Percentiles rank a stretch among this genome's conserved stretches.
Evolutionary conservation across 2,113 vertebrate genomes (phyloP).

Genomic region (Rallus limicola): DNA sequence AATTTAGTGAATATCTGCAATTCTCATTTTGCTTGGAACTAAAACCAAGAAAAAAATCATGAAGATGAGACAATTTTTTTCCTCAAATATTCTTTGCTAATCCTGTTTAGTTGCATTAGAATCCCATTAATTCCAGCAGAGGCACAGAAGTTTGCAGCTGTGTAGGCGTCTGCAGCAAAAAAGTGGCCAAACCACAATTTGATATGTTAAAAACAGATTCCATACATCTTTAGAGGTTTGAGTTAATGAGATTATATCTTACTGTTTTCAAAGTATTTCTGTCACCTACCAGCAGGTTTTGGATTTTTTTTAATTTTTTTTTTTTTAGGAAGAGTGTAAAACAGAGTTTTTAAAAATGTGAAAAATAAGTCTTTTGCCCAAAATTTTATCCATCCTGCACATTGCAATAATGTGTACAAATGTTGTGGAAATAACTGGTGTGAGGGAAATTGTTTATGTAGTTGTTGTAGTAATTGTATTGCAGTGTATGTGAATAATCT

Average conservation of each 20-base stretch:
- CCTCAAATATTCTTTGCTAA: constrained; percentile 50
- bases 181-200: constrained; percentile 50
- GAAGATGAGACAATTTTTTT: constrained; percentile 37
- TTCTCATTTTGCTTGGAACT: constrained; percentile 51
- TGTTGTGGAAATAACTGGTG: background rate
- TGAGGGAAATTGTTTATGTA: background rate
- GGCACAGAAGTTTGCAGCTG: constrained; percentile 45
- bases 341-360: background rate
- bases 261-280: constrained; percentile 46
- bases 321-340: background rate
- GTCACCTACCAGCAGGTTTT: constrained; percentile 48
- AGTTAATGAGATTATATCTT: constrained; percentile 64
- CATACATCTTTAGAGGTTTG: constrained; percentile 54
- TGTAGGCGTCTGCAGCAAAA: constrained; percentile 61
- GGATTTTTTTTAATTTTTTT: background rate
- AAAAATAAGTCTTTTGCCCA: background rate
- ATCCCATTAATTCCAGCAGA: constrained; percentile 67
- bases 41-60: constrained; percentile 20
- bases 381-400: background rate
- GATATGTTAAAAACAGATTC: constrained; percentile 62
- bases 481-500: background rate
- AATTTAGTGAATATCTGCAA: constrained; percentile 58
- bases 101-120: constrained; percentile 61
- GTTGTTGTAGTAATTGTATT: background rate
- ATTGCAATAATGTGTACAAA: background rate